phyloP scores from a whole-genome alignment of 2,113 vertebrate species.

The Lichenostomus cassidix region DNA sequence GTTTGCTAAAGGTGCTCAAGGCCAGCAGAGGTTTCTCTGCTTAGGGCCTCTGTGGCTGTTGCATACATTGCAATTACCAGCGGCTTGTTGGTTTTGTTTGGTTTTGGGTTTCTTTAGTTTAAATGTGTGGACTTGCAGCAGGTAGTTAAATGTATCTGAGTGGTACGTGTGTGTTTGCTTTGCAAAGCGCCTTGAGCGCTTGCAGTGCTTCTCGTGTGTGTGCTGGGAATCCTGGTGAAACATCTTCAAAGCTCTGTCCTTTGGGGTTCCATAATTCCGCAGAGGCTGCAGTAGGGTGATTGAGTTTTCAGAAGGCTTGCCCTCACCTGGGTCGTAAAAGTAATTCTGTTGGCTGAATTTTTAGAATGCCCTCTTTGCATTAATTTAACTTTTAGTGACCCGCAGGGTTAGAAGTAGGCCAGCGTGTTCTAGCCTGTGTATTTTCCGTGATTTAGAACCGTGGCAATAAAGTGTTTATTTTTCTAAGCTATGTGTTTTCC shows the following conservation, averaged over 20 bases:
- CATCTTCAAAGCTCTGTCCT: accelerated
- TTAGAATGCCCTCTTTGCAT: background rate
- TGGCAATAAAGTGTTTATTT: background rate
- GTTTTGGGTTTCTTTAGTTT: background rate
- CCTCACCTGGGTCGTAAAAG: background rate
- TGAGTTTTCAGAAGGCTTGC: background rate
- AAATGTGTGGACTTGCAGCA: background rate
- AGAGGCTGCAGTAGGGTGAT: background rate
- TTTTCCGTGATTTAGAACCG: background rate
- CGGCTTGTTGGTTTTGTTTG: too few relatives aligned
- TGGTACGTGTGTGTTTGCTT: accelerated
- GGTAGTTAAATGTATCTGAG: background rate
- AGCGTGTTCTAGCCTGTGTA: background rate
- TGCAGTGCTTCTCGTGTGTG: background rate
- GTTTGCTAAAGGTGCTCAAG: too few relatives aligned
- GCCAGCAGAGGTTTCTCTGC: accelerated
- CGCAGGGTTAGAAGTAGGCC: background rate
- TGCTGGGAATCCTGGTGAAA: background rate
- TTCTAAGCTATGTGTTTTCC: background rate
- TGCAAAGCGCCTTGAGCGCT: background rate
- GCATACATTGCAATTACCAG: too few relatives aligned
- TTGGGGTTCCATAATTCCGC: background rate
- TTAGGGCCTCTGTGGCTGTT: background rate
- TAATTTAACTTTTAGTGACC: background rate
- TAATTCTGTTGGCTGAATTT: background rate